Evolutionary conservation across 2,797 vertebrate genomes (phyloP), one percentile per base, ranked within the genome.

Genomic region (Garrulus glandarius): DNA sequence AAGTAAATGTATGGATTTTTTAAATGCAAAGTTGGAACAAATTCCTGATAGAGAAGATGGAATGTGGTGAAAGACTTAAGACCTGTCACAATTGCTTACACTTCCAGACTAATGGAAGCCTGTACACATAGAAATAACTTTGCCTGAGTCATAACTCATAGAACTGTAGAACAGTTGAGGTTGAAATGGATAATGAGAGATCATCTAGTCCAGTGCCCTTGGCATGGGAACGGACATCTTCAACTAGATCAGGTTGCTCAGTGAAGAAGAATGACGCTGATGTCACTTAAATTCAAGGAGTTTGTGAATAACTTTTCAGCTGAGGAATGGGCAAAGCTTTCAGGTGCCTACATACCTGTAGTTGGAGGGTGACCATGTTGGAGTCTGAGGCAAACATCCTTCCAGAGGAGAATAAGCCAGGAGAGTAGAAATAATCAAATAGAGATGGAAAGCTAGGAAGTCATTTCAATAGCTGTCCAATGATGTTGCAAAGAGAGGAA

Each of bases 351-450:
- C 1, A 0, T 18, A 5, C 20, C 20, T n/a, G 71, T 9, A 18
- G 11, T 1, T 69, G 55, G 5, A 24, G 29, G 5, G 6, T 34
- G 41, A 56, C 13, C 3, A 1, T 75, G 17, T 0, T 46, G 37
- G 68, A 34, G 46, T 22, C 29, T 55, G 55, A 68, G 46, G 15
- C 16, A 76, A 84, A 69, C 6, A 32, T 46, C 44, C 37, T 77
- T 94, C 43, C 64, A 46, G n/a, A 72, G 60, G 44, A 65, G 24
- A 13, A 13, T 26, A 23, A 43, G 32, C 34, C 47, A 59, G 43
- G 19, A 93, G 41, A 52, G 19, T 32, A 56, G 34, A 78, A 75
- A 65, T 41, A 71, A 71, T 59, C 15, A 52, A 71, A 75, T 0
- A 75, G 44, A 39, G 65, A 56, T 24, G 53, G 44, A 72, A 92